These are phyloP conservation scores for Excalfactoria chinensis DNA, from an alignment of 2,113 vertebrate species.

Conservation along the genomic window DNA sequence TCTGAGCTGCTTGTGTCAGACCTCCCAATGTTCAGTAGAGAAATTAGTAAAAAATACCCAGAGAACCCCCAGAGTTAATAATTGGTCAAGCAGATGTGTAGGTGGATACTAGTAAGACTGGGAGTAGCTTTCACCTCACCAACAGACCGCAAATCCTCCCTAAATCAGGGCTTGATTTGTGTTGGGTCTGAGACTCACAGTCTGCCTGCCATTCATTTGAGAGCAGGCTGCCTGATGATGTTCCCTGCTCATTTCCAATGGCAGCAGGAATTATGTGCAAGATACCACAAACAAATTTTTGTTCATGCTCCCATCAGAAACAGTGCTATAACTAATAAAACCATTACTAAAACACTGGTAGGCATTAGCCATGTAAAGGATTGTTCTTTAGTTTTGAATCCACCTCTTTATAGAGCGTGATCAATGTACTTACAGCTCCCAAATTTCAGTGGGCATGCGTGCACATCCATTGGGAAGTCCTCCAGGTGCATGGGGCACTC, in stretches of 20 bases:
- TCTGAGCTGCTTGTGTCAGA: conserved; percentile 23
- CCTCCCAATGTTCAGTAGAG: neutral
- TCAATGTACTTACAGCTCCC: conserved; percentile 92
- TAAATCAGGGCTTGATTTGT: neutral
- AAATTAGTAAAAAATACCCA: conserved; percentile 20
- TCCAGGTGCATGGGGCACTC: conserved; percentile 99
- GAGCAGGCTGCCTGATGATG: neutral
- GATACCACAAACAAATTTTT: neutral
- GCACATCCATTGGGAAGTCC: conserved; percentile 98
- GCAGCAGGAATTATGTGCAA: neutral
- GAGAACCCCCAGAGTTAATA: neutral
- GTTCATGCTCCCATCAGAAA: neutral
- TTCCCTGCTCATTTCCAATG: neutral
- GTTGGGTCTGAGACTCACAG: neutral
- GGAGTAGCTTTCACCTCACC: neutral
- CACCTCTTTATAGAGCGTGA: neutral
- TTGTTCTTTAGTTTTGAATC: neutral
- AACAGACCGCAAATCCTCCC: neutral
- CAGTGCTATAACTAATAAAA: neutral
- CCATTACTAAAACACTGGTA: neutral
- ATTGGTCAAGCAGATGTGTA: neutral
- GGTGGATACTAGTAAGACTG: neutral
- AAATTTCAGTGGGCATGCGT: conserved; percentile 97
- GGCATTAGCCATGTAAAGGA: neutral
- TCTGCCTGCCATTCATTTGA: neutral